phyloP scores from a whole-genome alignment of 2,113 vertebrate species.

The Tricholaema leucomelas region DNA sequence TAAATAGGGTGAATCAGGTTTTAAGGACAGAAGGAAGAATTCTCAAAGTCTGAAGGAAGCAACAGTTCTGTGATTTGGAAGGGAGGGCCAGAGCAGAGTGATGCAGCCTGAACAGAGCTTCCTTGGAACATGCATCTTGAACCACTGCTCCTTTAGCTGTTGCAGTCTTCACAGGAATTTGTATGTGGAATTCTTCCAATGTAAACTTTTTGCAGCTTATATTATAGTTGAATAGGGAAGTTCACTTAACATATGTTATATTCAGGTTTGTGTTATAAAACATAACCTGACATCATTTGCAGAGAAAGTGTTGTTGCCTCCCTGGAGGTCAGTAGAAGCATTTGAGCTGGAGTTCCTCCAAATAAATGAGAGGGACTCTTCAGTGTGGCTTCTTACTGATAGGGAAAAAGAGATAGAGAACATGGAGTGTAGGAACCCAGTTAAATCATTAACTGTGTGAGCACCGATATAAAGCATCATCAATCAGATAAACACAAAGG shows the following conservation, averaged over 20 bases:
- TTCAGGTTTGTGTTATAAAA: not conserved
- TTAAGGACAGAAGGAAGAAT: not conserved
- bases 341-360: not conserved
- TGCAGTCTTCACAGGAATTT: not conserved
- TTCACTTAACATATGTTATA: not conserved
- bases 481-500: too few species aligned
- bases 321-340: not conserved
- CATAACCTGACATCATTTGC: not conserved
- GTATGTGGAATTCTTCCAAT: not conserved
- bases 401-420: too few species aligned
- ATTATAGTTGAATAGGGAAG: not conserved
- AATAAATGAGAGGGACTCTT: accelerated
- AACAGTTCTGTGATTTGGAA: not conserved
- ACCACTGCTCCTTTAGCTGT: not conserved
- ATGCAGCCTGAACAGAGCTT: not conserved
- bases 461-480: too few species aligned
- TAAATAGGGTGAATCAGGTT: not conserved
- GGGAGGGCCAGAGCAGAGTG: not conserved
- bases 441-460: too few species aligned
- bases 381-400: not conserved
- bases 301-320: not conserved
- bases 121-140: accelerated
- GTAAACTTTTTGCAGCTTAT: not conserved
- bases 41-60: not conserved
- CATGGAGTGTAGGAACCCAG: too few species aligned